Conservation (phyloP, 2,888 invertebrate genomes). For the Camptogramma bilineatum region DNA sequence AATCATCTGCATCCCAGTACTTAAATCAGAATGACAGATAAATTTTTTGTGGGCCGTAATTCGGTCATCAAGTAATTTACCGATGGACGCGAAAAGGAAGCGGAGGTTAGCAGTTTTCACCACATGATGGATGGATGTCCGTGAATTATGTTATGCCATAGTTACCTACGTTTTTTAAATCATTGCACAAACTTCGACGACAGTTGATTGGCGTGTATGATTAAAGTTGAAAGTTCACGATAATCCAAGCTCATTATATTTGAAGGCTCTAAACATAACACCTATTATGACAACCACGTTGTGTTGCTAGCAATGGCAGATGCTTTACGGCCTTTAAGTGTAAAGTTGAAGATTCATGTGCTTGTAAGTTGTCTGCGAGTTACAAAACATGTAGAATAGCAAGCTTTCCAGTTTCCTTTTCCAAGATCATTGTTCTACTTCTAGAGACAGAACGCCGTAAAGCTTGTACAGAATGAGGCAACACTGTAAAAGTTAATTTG, state of each 20-base stretch:
- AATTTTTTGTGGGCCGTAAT: constrained; percentile 40
- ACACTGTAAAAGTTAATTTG: background rate
- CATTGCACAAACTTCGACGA: constrained; percentile 19
- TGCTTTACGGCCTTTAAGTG: too few relatives aligned
- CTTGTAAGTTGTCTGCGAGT: background rate
- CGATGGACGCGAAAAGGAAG: constrained; percentile 50
- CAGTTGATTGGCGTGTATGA: constrained; percentile 24
- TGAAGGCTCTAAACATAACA: constrained; percentile 1
- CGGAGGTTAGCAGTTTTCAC: constrained; percentile 42
- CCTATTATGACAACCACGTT: background rate
- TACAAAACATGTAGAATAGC: background rate
- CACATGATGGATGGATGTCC: constrained; percentile 17
- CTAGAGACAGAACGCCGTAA: background rate
- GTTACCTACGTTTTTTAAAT: constrained; percentile 12
- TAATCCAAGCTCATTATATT: constrained; percentile 3
- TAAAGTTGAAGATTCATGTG: background rate
- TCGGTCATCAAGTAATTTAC: constrained; percentile 51
- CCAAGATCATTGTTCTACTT: background rate
- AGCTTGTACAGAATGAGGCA: background rate
- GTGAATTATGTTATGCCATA: constrained; percentile 19
- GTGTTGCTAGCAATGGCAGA: background rate
- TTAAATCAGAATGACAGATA: constrained; percentile 40
- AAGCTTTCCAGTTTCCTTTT: background rate
- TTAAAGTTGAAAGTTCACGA: constrained; percentile 24
- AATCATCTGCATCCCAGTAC: constrained; percentile 25